Conservation (phyloP, 2,113 vertebrate genomes). For the Cairina moschata region DNA sequence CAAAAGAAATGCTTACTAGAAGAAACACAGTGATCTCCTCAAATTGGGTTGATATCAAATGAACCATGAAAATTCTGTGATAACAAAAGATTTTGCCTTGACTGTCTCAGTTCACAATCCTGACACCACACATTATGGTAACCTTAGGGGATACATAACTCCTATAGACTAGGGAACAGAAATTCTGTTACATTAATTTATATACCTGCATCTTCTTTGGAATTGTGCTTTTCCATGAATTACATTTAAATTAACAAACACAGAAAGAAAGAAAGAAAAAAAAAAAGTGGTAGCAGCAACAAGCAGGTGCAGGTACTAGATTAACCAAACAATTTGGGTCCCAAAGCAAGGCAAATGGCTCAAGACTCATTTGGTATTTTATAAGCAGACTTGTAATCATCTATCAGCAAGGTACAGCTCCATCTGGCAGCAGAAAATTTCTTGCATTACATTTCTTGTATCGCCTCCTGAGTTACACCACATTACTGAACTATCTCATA, state of each 20-base stretch:
- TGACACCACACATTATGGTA: not conserved
- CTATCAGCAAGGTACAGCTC: not conserved
- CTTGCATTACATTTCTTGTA: not conserved
- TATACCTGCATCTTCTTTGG: not conserved
- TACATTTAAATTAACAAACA: not conserved
- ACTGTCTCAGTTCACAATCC: not conserved
- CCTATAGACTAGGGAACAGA: not conserved
- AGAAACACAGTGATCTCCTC: not conserved
- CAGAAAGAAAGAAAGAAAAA: not conserved
- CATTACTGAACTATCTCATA: not conserved
- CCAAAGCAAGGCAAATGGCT: not conserved
- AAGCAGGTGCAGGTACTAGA: not conserved
- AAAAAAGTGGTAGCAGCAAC: not conserved
- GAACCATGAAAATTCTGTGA: not conserved
- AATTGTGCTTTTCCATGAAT: not conserved
- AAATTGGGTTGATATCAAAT: not conserved
- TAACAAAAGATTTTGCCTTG: not conserved
- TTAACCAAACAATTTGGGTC: not conserved
- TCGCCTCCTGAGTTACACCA: not conserved
- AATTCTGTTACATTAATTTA: not conserved
- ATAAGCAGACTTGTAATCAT: not conserved
- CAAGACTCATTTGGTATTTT: not conserved
- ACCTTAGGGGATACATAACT: not conserved
- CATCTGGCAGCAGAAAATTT: not conserved
- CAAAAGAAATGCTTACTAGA: not conserved